A percentile compares a stretch with the other conserved stretches of the same genome.
These are phyloP conservation scores for Tachystola acroxantha DNA, from an alignment of 2,888 invertebrate genomes.

Conservation along the genomic window DNA sequence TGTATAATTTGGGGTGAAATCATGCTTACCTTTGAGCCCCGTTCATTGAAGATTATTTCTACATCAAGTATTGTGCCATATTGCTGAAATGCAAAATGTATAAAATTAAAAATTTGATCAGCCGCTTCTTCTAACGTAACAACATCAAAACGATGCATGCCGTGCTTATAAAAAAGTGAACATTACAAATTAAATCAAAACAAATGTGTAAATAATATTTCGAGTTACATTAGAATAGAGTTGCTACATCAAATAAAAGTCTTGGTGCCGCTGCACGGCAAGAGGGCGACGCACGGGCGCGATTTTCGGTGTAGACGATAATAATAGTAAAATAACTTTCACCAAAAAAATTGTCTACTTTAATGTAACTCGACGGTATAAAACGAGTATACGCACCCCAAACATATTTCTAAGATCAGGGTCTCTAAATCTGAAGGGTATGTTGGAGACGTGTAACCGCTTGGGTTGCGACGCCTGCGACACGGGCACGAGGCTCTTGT, in stretches of 20 bases:
- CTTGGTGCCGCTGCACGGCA: no score
- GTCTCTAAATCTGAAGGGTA: constrained; percentile 99
- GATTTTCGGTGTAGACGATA: no score
- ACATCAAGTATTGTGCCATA: constrained; percentile 99
- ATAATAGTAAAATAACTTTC: no score
- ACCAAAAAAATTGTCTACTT: no score
- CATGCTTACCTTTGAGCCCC: constrained; percentile 98
- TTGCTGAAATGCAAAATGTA: constrained; percentile 87
- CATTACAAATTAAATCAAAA: neutral
- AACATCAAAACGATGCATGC: constrained; percentile 27
- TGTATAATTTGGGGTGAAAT: constrained; percentile 20
- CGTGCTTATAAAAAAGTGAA: constrained; percentile 23
- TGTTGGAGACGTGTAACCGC: constrained; percentile 99
- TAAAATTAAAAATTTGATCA: constrained; percentile 33
- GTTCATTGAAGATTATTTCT: constrained; percentile 99
- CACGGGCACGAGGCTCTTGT: constrained; percentile 73
- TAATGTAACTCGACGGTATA: no score
- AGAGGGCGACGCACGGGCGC: no score
- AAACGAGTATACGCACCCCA: constrained; percentile 87
- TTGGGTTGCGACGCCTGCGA: constrained; percentile 86
- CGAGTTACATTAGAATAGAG: no score
- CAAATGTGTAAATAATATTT: constrained; percentile 4
- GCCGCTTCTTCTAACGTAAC: constrained; percentile 13
- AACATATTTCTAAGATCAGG: constrained; percentile 99
- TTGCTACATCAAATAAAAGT: no score